A percentile compares a stretch with the other conserved stretches of the same genome.
phyloP scores from a whole-genome alignment of 2,888 invertebrate species.

The Torymus tubicola region DNA sequence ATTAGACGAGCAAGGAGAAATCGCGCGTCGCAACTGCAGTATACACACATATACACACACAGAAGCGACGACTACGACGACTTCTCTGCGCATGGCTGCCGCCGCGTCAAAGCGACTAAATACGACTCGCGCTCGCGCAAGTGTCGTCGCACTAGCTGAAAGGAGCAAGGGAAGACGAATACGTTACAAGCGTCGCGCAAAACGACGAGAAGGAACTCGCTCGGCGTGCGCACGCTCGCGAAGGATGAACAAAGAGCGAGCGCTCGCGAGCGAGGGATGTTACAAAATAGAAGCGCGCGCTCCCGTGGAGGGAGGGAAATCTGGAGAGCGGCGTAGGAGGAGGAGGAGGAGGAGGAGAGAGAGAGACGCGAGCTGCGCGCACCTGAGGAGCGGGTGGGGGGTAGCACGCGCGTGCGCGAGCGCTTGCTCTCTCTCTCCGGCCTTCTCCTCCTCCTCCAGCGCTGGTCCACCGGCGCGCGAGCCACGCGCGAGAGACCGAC shows the following conservation, averaged over 20 bases:
- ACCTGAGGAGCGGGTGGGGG: conserved; percentile 35
- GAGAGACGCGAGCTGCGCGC: conserved; percentile 34
- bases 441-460: conserved; percentile 67
- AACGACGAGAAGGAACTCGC: too few species aligned
- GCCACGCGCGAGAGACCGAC: conserved; percentile 72
- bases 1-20: conserved; percentile 29
- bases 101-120: conserved; percentile 42
- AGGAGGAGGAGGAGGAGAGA: conserved; percentile 22
- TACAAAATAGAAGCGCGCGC: conserved; percentile 21
- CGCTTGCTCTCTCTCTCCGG: conserved; percentile 72
- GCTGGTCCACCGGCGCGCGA: conserved; percentile 64
- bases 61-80: too few species aligned
- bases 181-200: too few species aligned
- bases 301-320: conserved; percentile 7
- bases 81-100: not conserved
- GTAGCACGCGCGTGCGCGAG: conserved; percentile 70
- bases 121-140: not conserved
- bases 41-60: too few species aligned
- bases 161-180: conserved; percentile 38
- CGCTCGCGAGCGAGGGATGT: conserved; percentile 15
- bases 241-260: conserved; percentile 10
- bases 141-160: not conserved
- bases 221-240: conserved; percentile 55
- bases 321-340: not conserved
- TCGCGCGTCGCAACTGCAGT: not conserved